Conservation (phyloP, 2,113 vertebrate species). For the Thryonomys swinderianus region DNA sequence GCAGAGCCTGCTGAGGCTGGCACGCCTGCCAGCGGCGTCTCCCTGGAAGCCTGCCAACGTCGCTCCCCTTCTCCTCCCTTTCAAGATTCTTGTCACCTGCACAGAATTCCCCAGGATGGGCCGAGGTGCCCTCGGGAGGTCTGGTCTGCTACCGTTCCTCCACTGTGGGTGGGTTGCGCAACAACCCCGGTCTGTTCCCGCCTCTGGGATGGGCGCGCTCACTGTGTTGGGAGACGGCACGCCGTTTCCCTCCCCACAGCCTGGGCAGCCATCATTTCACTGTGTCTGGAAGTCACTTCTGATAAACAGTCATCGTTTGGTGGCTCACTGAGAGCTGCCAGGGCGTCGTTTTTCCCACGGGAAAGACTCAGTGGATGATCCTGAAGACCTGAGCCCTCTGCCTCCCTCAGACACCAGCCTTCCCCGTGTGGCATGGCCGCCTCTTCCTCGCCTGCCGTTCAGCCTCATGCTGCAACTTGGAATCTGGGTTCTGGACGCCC, state of each 20-base stretch:
- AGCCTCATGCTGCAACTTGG: neutral
- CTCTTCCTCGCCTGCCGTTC: no score
- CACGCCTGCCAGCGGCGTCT: constrained; percentile 67
- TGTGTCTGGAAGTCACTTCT: neutral
- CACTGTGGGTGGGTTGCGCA: no score
- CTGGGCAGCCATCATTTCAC: rapidly evolving
- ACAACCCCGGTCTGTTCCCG: no score
- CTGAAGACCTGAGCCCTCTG: rapidly evolving
- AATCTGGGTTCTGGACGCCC: neutral
- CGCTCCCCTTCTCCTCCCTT: constrained; percentile 69
- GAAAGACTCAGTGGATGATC: neutral
- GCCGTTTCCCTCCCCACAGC: neutral
- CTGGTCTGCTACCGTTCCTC: rapidly evolving
- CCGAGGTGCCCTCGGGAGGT: no score
- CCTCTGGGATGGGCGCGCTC: rapidly evolving
- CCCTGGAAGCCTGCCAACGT: constrained; percentile 55
- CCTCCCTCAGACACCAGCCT: no score
- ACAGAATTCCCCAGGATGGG: constrained; percentile 18
- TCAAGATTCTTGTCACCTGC: constrained; percentile 64
- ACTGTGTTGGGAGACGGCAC: rapidly evolving
- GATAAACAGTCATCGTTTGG: neutral
- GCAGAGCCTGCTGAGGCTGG: constrained; percentile 45
- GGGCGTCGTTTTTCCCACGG: neutral
- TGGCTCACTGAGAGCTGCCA: neutral
- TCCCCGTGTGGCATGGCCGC: rapidly evolving